These are phyloP conservation scores for Rhinogobio ventralis DNA, from an alignment of 2,797 vertebrate species.

Conservation along the genomic window DNA sequence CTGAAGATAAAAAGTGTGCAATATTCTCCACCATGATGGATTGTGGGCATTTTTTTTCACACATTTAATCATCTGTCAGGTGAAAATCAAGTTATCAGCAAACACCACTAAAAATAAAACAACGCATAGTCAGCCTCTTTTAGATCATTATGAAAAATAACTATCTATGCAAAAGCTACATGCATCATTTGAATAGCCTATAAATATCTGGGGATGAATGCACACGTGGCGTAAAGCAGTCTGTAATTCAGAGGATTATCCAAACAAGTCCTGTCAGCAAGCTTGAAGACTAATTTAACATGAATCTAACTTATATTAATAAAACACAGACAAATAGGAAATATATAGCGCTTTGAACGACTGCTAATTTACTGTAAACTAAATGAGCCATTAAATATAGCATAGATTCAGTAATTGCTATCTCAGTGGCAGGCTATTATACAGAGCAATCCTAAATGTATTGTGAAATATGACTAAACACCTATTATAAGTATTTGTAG, in stretches of 20 bases:
- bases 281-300: not conserved
- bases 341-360: not conserved
- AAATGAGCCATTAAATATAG: not conserved
- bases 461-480: not conserved
- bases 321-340: not conserved
- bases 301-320: not conserved
- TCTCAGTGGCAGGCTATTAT: not conserved
- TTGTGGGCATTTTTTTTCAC: not conserved
- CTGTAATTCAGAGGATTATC: conserved; percentile 20
- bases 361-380: not conserved
- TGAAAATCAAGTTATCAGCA: too few species aligned
- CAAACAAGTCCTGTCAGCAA: not conserved
- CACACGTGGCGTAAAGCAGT: not conserved
- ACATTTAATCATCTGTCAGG: not conserved
- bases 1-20: not conserved
- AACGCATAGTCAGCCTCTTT: not conserved
- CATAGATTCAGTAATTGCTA: not conserved
- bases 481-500: not conserved
- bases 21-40: not conserved
- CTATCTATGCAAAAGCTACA: not conserved
- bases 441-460: not conserved
- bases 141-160: not conserved
- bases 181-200: not conserved
- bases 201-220: not conserved
- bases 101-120: not conserved